Evolutionary conservation across 2,113 vertebrate species (phyloP), one percentile per base, ranked within the genome.

Genomic region (Tetraodon nigroviridis): DNA sequence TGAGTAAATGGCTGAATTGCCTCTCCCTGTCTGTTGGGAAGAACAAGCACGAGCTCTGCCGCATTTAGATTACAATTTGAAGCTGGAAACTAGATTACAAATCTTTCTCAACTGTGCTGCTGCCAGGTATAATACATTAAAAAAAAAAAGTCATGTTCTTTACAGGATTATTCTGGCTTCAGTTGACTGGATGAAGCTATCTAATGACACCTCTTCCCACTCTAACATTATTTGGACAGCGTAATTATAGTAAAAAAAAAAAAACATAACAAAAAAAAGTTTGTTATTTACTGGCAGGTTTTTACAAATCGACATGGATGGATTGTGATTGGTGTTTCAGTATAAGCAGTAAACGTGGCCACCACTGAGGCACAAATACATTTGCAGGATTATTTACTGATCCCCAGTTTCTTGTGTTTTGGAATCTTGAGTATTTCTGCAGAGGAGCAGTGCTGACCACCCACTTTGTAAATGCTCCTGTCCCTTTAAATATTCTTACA

Each of bases 401-500:
- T 37, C 8, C 32, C 4, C 8, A 12, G 32, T 11, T 37, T 37
- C 7, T 37, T 44, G 42, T 44, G 4, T 51, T 1, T 19, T 51
- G 6, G 1, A 54, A 44, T 21, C 32, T 24, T 16, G 16, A 21
- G 18, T 20, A 17, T n/a, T 24, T 50, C 11, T 12, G 44, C 5
- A 16, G 13, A 22, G 8, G 29, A 47, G 51, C 32, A 14, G 4
- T 0, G 20, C 17, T 10, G 20, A 7, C 41, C 47, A 45, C 55
- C 44, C 51, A 46, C 55, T 13, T 6, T n/a, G n/a, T 59, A 69
- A 64, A 57, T 12, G 49, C 16, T 50, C 49, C 84, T 88, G 89
- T 83, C 84, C 72, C 88, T 85, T 89, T 88, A 89, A 87, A 86
- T 83, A 75, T 68, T 81, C 80, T 69, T 66, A 70, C 81, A 59